Evolutionary conservation across 2,797 vertebrate genomes (phyloP).

Genomic region (Mareca strepera): DNA sequence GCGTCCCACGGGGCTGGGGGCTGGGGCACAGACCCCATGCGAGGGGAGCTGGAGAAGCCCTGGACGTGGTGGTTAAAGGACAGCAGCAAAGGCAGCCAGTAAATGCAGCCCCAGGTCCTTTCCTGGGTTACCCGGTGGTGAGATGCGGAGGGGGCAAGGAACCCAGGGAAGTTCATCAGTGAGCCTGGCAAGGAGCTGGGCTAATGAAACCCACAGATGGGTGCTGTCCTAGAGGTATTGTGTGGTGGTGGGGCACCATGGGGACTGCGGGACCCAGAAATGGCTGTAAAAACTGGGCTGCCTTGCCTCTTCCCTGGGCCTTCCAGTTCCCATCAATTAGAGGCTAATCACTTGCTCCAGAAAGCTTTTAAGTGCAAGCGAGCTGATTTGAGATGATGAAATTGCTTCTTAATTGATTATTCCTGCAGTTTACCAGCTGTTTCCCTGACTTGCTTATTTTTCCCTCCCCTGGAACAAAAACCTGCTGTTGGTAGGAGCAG

Average conservation of each 20-base stretch:
- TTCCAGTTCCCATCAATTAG: conserved; percentile 30
- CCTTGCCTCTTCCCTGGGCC: neutral
- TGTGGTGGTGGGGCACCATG: neutral
- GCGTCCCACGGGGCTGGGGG: neutral
- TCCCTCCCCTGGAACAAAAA: neutral
- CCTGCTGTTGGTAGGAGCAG: neutral
- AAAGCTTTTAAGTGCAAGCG: conserved; percentile 54
- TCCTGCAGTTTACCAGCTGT: conserved; percentile 63
- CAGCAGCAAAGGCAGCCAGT: neutral
- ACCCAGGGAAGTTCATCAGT: neutral
- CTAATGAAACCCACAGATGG: neutral
- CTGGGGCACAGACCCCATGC: neutral
- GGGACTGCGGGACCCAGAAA: neutral
- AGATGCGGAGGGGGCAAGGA: neutral
- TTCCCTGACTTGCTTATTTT: conserved; percentile 16
- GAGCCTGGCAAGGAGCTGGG: neutral
- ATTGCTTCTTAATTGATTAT: conserved; percentile 64
- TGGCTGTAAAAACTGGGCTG: neutral
- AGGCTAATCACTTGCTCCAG: conserved; percentile 42
- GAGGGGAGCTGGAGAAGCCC: neutral
- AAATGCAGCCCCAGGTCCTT: neutral
- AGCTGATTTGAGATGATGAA: conserved; percentile 50
- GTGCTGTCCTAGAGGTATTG: neutral
- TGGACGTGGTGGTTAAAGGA: neutral
- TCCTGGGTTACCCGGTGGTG: neutral